Percentiles rank a stretch among this genome's conserved stretches.
Evolutionary conservation across 2,113 vertebrate genomes (phyloP).

Genomic region (Paratilapia polleni): DNA sequence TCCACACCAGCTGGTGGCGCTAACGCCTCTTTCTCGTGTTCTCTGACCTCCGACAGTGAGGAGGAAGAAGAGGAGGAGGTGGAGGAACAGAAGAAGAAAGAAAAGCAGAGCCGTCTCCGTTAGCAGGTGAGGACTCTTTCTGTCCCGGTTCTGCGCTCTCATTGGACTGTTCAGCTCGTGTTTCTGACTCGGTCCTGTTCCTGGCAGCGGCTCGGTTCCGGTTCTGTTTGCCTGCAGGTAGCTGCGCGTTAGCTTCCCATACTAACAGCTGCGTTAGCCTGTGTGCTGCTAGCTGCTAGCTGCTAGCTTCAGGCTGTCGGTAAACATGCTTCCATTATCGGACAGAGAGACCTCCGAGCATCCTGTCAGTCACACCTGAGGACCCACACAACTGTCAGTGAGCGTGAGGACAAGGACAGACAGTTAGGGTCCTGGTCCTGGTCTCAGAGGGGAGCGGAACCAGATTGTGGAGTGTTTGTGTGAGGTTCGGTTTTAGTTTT

Average conservation of each 20-base stretch:
- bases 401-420: too few species aligned
- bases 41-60: not conserved
- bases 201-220: not conserved
- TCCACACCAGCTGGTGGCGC: accelerated
- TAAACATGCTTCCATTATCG: slow-evolving; percentile 40
- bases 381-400: not conserved
- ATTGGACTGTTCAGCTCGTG: not conserved
- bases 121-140: not conserved
- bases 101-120: not conserved
- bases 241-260: not conserved
- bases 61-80: not conserved
- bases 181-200: not conserved
- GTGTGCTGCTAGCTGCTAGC: slow-evolving; percentile 26
- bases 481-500: too few species aligned
- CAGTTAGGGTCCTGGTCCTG: not conserved
- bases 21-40: accelerated
- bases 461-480: too few species aligned
- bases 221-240: not conserved
- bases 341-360: slow-evolving; percentile 12
- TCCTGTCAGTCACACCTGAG: not conserved
- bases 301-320: not conserved
- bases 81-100: not conserved
- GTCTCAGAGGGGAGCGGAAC: too few species aligned
- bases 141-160: not conserved
- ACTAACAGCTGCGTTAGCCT: slow-evolving; percentile 17